Evolutionary conservation across 1,140 invertebrate species (phyloP), one percentile per base, ranked within the genome.

Genomic region (Eulimnadia texana): DNA sequence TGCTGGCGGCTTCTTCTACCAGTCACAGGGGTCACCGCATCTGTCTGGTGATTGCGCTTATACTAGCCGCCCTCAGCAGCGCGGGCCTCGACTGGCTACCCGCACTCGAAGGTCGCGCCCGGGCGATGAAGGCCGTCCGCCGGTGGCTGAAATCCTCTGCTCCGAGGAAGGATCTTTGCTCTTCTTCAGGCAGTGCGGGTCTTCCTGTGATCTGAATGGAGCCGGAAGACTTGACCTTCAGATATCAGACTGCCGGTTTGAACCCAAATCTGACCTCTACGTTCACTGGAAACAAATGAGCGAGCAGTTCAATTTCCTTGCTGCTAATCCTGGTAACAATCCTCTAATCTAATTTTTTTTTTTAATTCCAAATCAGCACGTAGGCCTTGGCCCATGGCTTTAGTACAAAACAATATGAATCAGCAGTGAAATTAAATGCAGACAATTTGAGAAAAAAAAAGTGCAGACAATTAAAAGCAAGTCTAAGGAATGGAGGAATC

Each of bases 111-210:
- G 55, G 22, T 19, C 23, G 55, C 1, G 3, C 22, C 24, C 11
- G 20, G 55, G 28, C n/a, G 24, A 27, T 29, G 55, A 57, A 3
- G 33, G 27, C 20, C 27, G 22, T 19, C 25, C 27, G 28, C 55
- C 55, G 16, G 55, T 57, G 22, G 55, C 55, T 2, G 55, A 57
- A n/a, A 57, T 57, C 9, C 55, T 57, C 25, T 57, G 55, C 55
- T 33, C 27, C 11, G 24, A 23, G 9, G 55, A 57, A 33, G 55
- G 55, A 13, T 57, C 55, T 1, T 23, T 33, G n/a, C 33, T 57
- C 24, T 57, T 57, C 19, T 57, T 57, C 28, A 2, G 55, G 1
- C 25, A 57, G 33, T 57, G 55, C 28, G 55, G 55, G 9, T 23
- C 25, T 33, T 29, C 27, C 1, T 57, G 55, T 27, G 55, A 57